Conservation (phyloP, 2,113 vertebrate species). For the Lynx canadensis region DNA sequence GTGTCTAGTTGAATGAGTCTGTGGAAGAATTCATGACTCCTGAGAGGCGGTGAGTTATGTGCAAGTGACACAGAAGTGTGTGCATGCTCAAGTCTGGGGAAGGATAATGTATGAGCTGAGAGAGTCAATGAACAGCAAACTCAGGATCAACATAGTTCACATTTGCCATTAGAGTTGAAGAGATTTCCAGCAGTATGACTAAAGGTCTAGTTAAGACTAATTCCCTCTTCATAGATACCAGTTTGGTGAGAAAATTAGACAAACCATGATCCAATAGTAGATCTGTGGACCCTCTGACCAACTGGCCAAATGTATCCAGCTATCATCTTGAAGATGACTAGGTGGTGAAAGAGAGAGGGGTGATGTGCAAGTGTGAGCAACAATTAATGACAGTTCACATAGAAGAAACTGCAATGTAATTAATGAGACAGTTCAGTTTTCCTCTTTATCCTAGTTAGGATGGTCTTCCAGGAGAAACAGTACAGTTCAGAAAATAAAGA, state of each 20-base stretch:
- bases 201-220: not conserved
- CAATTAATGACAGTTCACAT: not conserved
- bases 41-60: not conserved
- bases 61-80: not conserved
- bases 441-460: not conserved
- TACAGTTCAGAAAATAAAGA: not conserved
- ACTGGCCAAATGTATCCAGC: not conserved
- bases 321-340: not conserved
- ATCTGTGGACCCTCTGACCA: not conserved
- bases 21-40: not conserved
- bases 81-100: not conserved
- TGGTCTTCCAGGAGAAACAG: not conserved
- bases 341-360: not conserved
- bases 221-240: not conserved
- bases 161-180: not conserved
- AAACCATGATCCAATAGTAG: not conserved
- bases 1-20: not conserved
- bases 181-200: not conserved
- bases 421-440: not conserved
- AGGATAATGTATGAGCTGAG: not conserved
- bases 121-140: not conserved
- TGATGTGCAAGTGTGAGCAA: not conserved
- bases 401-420: not conserved
- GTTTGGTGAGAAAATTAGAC: not conserved
- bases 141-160: not conserved